Evolutionary conservation across 2,888 invertebrate genomes (phyloP).

Genomic region (Xestia rhomboidea): DNA sequence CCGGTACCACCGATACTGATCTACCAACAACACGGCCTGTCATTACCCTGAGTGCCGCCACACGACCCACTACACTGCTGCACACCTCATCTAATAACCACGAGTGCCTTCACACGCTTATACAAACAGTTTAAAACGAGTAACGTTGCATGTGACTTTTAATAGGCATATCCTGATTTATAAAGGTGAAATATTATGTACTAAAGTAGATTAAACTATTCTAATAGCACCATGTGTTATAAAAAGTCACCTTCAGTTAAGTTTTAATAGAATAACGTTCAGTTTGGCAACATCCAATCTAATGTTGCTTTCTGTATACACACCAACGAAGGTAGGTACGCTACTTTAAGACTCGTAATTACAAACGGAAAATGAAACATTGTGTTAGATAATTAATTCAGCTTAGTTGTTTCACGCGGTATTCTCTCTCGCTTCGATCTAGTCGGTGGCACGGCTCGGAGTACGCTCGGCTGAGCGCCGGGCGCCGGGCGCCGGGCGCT

Average conservation of each 20-base stretch:
- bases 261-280: background rate
- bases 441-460: background rate
- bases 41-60: background rate
- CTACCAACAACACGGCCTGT: background rate
- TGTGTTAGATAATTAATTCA: constrained; percentile 2
- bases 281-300: background rate
- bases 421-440: background rate
- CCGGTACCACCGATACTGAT: constrained; percentile 16
- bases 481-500: background rate
- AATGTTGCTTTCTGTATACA: background rate
- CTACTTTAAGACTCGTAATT: background rate
- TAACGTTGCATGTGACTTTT: background rate
- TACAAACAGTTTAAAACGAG: background rate
- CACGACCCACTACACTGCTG: background rate
- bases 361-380: background rate
- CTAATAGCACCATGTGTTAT: background rate
- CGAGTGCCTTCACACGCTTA: constrained; percentile 11
- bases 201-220: background rate
- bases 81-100: constrained; percentile 22
- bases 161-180: background rate
- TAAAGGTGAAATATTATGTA: background rate
- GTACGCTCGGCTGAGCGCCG: background rate
- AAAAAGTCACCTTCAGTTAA: background rate
- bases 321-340: background rate
- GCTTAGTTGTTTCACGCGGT: background rate